Conservation (phyloP, 2,888 invertebrate species). For the Eupithecia subfuscata region DNA sequence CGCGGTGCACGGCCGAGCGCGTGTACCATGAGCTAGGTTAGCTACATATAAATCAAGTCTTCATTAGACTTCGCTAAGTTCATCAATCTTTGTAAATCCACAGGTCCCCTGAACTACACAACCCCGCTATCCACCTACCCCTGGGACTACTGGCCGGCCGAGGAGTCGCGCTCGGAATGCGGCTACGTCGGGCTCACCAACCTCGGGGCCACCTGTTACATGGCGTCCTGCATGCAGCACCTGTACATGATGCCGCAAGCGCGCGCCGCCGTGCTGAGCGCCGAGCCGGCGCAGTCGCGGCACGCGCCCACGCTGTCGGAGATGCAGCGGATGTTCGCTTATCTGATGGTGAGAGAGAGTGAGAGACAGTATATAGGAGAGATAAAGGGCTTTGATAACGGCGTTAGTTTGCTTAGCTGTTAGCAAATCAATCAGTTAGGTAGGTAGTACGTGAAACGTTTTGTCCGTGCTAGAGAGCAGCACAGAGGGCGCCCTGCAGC, state of each 20-base stretch:
- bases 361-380: neutral
- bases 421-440: no score
- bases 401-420: neutral
- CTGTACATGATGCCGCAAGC: conserved; percentile 98
- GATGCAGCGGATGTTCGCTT: conserved; percentile 97
- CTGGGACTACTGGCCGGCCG: conserved; percentile 99
- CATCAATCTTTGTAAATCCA: neutral
- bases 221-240: conserved; percentile 99
- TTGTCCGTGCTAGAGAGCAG: neutral
- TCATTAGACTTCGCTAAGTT: neutral
- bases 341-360: conserved; percentile 86
- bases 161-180: conserved; percentile 96
- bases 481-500: neutral
- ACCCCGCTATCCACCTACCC: conserved; percentile 92
- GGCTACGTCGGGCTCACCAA: conserved; percentile 98
- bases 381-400: neutral
- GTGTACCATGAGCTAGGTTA: no score
- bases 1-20: no score
- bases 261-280: conserved; percentile 91
- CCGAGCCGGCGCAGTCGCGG: conserved; percentile 89
- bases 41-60: no score
- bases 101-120: conserved; percentile 22
- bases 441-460: neutral
- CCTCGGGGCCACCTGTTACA: conserved; percentile 97
- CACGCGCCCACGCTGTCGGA: conserved; percentile 93